Evolutionary conservation across 2,888 invertebrate genomes (phyloP).

Genomic region (Carpatolechia fugitivella): DNA sequence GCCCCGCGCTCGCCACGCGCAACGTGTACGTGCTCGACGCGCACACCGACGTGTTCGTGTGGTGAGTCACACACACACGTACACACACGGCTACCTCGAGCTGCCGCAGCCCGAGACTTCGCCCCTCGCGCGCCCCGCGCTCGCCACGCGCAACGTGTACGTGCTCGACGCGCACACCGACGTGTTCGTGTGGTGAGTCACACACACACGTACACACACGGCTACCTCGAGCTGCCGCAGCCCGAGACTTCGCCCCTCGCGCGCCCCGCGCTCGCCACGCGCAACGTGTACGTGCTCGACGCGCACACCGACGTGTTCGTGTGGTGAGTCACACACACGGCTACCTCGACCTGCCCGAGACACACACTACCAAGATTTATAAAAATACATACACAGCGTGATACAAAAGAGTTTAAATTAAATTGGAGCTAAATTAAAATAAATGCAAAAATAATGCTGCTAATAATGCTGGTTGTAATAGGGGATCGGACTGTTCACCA

Average conservation of each 20-base stretch:
- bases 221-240: no score
- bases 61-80: constrained; percentile 94
- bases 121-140: constrained; percentile 86
- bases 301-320: constrained; percentile 96
- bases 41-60: constrained; percentile 95
- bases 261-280: constrained; percentile 89
- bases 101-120: constrained; percentile 97
- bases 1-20: constrained; percentile 90
- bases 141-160: constrained; percentile 96
- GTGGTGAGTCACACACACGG: constrained; percentile 62
- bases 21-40: constrained; percentile 98
- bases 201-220: constrained; percentile 92
- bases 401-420: no score
- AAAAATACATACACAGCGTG: no score
- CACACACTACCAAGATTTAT: no score
- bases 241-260: no score
- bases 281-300: constrained; percentile 97
- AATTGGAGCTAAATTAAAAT: no score
- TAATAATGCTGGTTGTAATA: no score
- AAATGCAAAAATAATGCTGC: no score
- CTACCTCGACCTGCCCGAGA: no score
- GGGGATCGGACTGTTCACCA: no score
- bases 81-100: constrained; percentile 90
- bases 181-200: constrained; percentile 79
- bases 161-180: constrained; percentile 90